A percentile compares a stretch with the other conserved stretches of the same genome.
Evolutionary conservation across 2,797 vertebrate species (phyloP).

Genomic region (Vespertilio murinus): DNA sequence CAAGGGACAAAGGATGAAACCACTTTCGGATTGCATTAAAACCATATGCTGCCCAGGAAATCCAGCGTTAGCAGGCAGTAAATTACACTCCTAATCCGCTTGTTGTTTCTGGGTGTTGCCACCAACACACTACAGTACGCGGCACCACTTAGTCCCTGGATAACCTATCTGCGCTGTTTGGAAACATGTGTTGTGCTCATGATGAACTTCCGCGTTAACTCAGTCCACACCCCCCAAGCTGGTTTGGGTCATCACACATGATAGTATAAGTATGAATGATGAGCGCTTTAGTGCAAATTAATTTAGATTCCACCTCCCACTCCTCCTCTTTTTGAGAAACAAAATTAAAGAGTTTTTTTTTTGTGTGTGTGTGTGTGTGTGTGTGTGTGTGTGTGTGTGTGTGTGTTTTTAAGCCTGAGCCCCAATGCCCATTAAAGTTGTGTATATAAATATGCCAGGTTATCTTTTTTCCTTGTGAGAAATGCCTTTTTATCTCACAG

Average conservation of each 20-base stretch:
- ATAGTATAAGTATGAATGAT: constrained; percentile 77
- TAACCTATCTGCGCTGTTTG: not conserved
- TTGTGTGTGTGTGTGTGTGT: too few relatives aligned
- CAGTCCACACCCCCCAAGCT: constrained; percentile 61
- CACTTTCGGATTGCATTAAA: constrained; percentile 74
- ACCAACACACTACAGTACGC: constrained; percentile 78
- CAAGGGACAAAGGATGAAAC: constrained; percentile 69
- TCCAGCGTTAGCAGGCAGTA: constrained; percentile 69
- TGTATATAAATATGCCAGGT: constrained; percentile 87
- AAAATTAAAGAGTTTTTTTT: constrained; percentile 83
- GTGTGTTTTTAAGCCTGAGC: constrained; percentile 77
- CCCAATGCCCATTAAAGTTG: constrained; percentile 81
- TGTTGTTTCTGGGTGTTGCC: constrained; percentile 70
- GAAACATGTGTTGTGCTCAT: constrained; percentile 57
- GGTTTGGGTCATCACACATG: constrained; percentile 74
- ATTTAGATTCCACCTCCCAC: constrained; percentile 75
- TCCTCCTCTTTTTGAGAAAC: constrained; percentile 58
- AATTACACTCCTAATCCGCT: constrained; percentile 73
- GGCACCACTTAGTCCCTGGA: constrained; percentile 37
- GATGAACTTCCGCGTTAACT: constrained; percentile 61
- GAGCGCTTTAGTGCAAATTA: constrained; percentile 78
- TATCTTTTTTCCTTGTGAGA: constrained; percentile 85
- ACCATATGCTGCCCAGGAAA: constrained; percentile 77
- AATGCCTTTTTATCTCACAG: constrained; percentile 87
- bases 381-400: too few relatives aligned